Base-by-base conservation (phyloP, 2,888 invertebrate genomes). In the Resseliella maxima region DNA sequence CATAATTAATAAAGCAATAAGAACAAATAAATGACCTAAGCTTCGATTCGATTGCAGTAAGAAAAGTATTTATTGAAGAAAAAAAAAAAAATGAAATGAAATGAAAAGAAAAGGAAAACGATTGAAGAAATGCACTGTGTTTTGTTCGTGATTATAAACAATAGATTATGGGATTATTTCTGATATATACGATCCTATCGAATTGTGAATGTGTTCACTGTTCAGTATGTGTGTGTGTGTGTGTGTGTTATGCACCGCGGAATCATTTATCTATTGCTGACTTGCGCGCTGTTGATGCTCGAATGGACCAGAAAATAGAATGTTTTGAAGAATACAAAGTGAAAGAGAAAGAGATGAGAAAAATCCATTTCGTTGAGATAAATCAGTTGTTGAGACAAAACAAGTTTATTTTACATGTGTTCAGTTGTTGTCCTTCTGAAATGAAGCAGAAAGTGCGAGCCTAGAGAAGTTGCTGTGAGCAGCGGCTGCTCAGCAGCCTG, bases 321-420 rank as follows among this genome's bases (percentile, higher is more conserved):
- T 21, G 54, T 10, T 54, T 18, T 21, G 54, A n/a, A n/a, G n/a
- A n/a, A n/a, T n/a, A 8, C 54, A 54, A 54, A 54, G 36, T 35
- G 8, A 36, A 18, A 50, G 46, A 50, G 18, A 18, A 8, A 1
- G 46, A 8, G 18, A 50, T 6, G 18, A 50, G 18, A 50, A 50
- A 15, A 50, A 50, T 6, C 8, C 18, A 1, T 36, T 35, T 81
- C 81, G 21, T 35, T 27, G 35, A 81, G 81, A 81, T 81, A 81
- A 81, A 81, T 81, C 81, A 81, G 81, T 81, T 81, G 81, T 35
- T 36, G 35, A 36, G 35, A 18, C 81, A 36, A 36, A 81, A 50
- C 81, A 81, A 81, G 81, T 81, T 81, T 81, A 81, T 81, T 36
- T 36, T 81, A 81, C 81, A 81, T 81, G 36, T 81, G 81, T 81